phyloP scores from a whole-genome alignment of 1,140 invertebrate genomes.

The Orius laevigatus region DNA sequence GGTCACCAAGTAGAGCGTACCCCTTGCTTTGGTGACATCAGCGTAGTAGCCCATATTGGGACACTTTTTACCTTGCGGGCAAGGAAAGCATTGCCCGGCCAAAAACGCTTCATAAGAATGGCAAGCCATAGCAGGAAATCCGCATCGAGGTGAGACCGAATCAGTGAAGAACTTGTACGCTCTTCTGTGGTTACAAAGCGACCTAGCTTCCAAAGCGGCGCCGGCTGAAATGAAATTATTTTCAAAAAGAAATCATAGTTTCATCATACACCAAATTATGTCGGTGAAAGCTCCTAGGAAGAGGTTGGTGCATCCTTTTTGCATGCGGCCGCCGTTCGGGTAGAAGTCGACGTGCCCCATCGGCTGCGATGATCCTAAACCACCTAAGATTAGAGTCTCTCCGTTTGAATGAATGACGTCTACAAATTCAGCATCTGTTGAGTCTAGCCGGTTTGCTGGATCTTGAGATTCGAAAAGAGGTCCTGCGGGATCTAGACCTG shows the following conservation, averaged over 20 bases:
- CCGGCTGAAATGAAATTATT: constrained; percentile 28
- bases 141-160: constrained; percentile 73
- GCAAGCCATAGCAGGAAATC: constrained; percentile 77
- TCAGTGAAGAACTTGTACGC: constrained; percentile 90
- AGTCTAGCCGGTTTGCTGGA: constrained; percentile 59
- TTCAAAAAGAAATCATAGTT: neutral
- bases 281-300: constrained; percentile 83
- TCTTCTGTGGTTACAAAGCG: constrained; percentile 76
- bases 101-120: constrained; percentile 70
- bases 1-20: constrained; percentile 69
- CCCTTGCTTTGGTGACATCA: constrained; percentile 57
- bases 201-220: constrained; percentile 64
- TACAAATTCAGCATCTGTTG: constrained; percentile 74
- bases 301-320: constrained; percentile 65
- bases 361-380: constrained; percentile 66
- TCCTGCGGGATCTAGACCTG: constrained; percentile 77
- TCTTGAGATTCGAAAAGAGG: constrained; percentile 79
- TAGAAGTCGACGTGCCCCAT: constrained; percentile 87
- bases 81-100: constrained; percentile 55
- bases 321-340: constrained; percentile 77
- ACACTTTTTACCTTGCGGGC: constrained; percentile 43
- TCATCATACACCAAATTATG: constrained; percentile 67
- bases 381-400: constrained; percentile 55
- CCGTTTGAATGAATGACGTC: constrained; percentile 92
- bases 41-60: constrained; percentile 49